Conservation (phyloP, 1,140 invertebrate genomes). For the Neodiprion virginianus region DNA sequence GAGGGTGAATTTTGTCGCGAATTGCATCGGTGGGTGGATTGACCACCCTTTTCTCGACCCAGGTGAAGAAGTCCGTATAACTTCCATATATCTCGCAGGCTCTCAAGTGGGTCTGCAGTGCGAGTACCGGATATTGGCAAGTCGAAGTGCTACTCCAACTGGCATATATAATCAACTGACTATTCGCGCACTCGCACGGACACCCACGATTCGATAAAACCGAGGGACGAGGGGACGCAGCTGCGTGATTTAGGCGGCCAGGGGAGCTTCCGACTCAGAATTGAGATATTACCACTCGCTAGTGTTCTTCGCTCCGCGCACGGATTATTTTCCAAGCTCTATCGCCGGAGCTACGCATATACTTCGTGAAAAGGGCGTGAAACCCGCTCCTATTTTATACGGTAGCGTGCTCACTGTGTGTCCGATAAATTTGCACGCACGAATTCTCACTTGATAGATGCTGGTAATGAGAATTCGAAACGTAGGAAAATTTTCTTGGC, state of each 20-base stretch:
- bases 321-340: neutral
- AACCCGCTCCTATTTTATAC: neutral
- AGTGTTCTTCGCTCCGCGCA: neutral
- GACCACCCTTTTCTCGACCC: neutral
- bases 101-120: neutral
- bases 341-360: neutral
- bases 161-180: conserved; percentile 1
- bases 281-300: neutral
- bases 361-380: neutral
- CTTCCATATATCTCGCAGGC: neutral
- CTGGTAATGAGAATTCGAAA: too few relatives aligned
- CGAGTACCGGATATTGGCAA: neutral
- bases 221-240: conserved; percentile 3
- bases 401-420: too few relatives aligned
- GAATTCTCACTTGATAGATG: too few relatives aligned
- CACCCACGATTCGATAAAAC: neutral
- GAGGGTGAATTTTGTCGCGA: too few relatives aligned
- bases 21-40: too few relatives aligned
- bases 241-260: conserved; percentile 6
- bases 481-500: too few relatives aligned
- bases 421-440: too few relatives aligned
- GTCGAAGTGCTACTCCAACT: neutral
- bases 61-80: neutral
- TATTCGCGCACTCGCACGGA: conserved; percentile 1
- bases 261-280: neutral